Base-by-base conservation (phyloP, 2,888 invertebrate genomes). In the Yponomeuta plumbellus region DNA sequence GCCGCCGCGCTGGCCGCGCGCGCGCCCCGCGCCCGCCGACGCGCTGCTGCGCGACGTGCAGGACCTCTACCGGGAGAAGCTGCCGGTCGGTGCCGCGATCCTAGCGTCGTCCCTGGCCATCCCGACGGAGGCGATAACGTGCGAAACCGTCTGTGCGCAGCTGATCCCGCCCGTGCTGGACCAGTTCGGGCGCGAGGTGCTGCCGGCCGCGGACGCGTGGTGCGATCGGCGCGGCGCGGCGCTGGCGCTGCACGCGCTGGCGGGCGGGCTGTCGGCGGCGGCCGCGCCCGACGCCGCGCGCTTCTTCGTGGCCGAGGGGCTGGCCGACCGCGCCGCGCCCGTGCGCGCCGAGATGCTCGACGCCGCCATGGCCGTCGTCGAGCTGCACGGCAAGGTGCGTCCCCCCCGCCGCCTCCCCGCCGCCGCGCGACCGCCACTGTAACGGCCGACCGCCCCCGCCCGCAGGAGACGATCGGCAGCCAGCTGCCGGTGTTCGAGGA, bases 401-500 rank as follows among this genome's bases (percentile, higher is more conserved):
- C 4, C 6, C 4, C 34, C 8, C 34, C 8, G 3, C 34, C 34
- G 8, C 6, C 34, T 6, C 34, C 34, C 5, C 6, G 8, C 5
- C 8, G 34, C 34, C 34, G 4, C 26, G 26, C 34, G 34, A 6
- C 34, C 34, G 34, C 5, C 34, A 34, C 34, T 34, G 34, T 34
- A 34, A 10, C 34, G 34, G 8, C 26, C 34, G 34, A 34, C 34
- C 8, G 34, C 34, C 34, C 34, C 34, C 8, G 34, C 34, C 34
- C 34, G 34, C 74, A 93, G 92, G 94, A 94, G 68, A 94, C 94
- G 0, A 92, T 95, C 17, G 92, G 94, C 74, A 95, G 94, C 68
- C 92, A 98, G 72, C 89, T 99, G 71, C 97, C 98, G 0, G 96
- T 98, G 23, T 98, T 99, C 86, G 98, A 99, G 84, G 94, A 96